Evolutionary conservation across 2,113 vertebrate species (phyloP).

Genomic region (Typhlomys cinereus): DNA sequence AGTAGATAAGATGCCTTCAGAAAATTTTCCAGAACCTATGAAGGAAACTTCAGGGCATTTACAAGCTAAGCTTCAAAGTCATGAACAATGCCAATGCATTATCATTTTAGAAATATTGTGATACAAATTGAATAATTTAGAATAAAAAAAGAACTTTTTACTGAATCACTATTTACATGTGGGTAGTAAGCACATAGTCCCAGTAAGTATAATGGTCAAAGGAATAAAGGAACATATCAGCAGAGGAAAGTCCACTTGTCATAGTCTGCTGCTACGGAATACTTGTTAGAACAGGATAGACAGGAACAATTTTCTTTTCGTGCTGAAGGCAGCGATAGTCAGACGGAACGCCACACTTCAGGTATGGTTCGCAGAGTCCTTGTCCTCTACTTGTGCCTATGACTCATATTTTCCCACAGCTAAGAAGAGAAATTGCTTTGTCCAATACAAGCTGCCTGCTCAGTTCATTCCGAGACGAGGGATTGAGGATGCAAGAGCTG

Average conservation of each 20-base stretch:
- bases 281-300: not conserved
- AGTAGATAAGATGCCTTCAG: not conserved
- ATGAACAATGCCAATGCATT: not conserved
- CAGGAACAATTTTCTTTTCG: not conserved
- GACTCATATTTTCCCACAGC: constrained; percentile 48
- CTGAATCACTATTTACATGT: not conserved
- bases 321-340: not conserved
- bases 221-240: not conserved
- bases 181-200: not conserved
- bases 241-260: not conserved
- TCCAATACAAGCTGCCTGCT: constrained; percentile 30
- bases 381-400: not conserved
- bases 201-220: not conserved
- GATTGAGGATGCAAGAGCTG: not conserved
- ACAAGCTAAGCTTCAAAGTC: not conserved
- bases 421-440: constrained; percentile 29
- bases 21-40: not conserved
- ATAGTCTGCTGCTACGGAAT: not conserved
- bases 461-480: constrained; percentile 15
- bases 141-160: not conserved
- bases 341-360: not conserved
- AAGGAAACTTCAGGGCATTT: not conserved
- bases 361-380: not conserved
- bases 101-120: constrained; percentile 23
- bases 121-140: not conserved